A percentile compares a stretch with the other conserved stretches of the same genome.
Conservation (phyloP, 2,797 vertebrate species). For the Sardinella longiceps region DNA sequence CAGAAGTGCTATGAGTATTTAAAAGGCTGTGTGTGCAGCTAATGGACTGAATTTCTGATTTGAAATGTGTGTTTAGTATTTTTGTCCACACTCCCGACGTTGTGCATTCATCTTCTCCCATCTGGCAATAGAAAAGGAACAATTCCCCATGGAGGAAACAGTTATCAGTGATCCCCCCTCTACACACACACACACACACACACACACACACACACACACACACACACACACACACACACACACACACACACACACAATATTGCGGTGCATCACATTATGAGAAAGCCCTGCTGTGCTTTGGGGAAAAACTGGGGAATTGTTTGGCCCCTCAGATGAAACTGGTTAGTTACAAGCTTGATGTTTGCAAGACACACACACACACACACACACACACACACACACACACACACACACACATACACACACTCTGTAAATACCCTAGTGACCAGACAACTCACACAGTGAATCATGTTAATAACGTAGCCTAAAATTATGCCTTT, state of each 20-base stretch:
- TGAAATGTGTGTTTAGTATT: conserved; percentile 27
- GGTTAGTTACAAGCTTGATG: conserved; percentile 34
- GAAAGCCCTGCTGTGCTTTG: conserved; percentile 14
- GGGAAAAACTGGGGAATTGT: background rate
- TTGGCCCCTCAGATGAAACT: conserved; percentile 34
- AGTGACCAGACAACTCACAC: background rate
- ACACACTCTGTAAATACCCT: conserved; percentile 16
- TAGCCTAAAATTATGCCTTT: background rate
- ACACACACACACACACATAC: too few relatives aligned
- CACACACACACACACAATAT: conserved; percentile 27
- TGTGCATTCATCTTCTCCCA: background rate
- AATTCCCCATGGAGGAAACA: background rate
- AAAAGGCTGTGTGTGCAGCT: conserved; percentile 4
- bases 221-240: background rate
- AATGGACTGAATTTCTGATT: background rate
- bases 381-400: too few relatives aligned
- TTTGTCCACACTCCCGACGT: background rate
- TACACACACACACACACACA: background rate
- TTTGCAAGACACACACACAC: background rate
- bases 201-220: background rate
- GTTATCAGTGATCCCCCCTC: background rate
- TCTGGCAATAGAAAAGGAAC: background rate
- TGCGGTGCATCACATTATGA: conserved; percentile 29
- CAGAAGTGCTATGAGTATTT: conserved; percentile 17
- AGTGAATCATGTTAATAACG: background rate